These are phyloP conservation scores for Romanogobio albipinnatus DNA, from an alignment of 2,113 vertebrate genomes.

Conservation along the genomic window DNA sequence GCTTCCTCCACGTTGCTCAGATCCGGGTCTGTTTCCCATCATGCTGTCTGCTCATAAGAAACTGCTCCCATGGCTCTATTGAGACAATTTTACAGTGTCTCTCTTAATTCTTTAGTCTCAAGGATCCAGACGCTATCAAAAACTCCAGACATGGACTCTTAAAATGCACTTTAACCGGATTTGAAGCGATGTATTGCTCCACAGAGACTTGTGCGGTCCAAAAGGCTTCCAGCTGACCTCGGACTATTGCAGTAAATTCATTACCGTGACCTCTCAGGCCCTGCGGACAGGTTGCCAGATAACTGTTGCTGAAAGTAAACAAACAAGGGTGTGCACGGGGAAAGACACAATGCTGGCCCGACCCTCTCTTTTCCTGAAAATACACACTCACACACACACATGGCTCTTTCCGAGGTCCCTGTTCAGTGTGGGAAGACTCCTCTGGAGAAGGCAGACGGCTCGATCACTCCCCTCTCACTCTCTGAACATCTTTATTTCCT, in stretches of 20 bases:
- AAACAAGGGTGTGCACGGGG: conserved; percentile 37
- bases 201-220: not conserved
- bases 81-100: not conserved
- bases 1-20: not conserved
- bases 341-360: conserved; percentile 42
- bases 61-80: conserved; percentile 26
- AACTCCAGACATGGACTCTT: conserved; percentile 25
- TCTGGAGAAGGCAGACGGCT: conserved; percentile 29
- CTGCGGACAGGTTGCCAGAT: conserved; percentile 34
- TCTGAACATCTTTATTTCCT: conserved; percentile 20
- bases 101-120: conserved; percentile 20
- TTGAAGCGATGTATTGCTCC: not conserved
- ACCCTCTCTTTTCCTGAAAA: conserved; percentile 40
- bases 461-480: conserved; percentile 30
- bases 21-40: conserved; percentile 27
- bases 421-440: conserved; percentile 59
- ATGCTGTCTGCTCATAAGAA: conserved; percentile 1
- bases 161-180: conserved; percentile 10
- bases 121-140: conserved; percentile 23
- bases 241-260: not conserved
- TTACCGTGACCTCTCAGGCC: conserved; percentile 13
- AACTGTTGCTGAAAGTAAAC: conserved; percentile 37
- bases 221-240: conserved; percentile 3
- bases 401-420: not conserved
- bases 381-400: conserved; percentile 19